phyloP scores from a whole-genome alignment of 2,888 invertebrate species.

The Sinodicranocentrus sp. region DNA sequence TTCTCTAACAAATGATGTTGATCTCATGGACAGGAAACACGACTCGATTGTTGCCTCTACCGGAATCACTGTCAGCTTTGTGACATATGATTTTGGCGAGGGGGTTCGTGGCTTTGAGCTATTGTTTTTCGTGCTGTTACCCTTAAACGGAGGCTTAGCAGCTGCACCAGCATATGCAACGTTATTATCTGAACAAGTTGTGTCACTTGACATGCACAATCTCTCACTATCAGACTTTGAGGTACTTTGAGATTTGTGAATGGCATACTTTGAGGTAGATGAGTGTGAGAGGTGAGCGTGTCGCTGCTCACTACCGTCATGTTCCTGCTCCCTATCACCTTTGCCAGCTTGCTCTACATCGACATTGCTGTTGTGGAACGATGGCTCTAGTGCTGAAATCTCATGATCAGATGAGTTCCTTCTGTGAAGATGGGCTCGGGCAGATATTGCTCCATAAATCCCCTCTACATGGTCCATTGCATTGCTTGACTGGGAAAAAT shows the following conservation, averaged over 20 bases:
- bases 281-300: no score
- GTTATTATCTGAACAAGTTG: neutral
- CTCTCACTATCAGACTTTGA: slow-evolving; percentile 31
- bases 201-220: neutral
- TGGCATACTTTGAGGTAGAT: no score
- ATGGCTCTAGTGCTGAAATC: neutral
- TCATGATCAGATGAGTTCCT: neutral
- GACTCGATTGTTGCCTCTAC: slow-evolving; percentile 57
- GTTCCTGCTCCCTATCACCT: slow-evolving; percentile 28
- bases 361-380: no score
- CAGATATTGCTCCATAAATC: slow-evolving; percentile 40
- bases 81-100: slow-evolving; percentile 61
- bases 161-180: neutral
- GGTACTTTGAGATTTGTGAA: no score
- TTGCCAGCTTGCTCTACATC: neutral
- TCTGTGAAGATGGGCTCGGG: neutral
- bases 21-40: slow-evolving; percentile 55
- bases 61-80: slow-evolving; percentile 64
- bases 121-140: neutral
- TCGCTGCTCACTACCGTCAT: no score
- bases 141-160: neutral
- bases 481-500: slow-evolving; percentile 31
- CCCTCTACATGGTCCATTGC: slow-evolving; percentile 8
- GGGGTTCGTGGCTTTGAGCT: slow-evolving; percentile 40
- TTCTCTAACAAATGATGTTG: slow-evolving; percentile 31